Percentiles rank a stretch among this genome's conserved stretches.
Evolutionary conservation across 2,113 vertebrate species (phyloP).

Genomic region (Tragelaphus imberbis): DNA sequence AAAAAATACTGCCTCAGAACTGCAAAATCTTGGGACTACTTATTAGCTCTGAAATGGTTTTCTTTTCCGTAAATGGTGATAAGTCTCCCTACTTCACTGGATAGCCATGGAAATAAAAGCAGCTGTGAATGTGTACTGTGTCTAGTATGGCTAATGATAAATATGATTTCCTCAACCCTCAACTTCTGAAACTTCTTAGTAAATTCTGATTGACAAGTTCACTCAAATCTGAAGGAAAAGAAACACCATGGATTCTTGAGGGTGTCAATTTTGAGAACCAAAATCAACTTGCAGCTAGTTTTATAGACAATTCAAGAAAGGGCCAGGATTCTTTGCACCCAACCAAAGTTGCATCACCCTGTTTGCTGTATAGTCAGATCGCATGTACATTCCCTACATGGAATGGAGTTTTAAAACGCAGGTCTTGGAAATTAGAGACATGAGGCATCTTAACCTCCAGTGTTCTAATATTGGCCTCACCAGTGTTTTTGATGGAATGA

Average conservation of each 20-base stretch:
- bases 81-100: background rate
- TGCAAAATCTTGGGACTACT: background rate
- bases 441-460: background rate
- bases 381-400: background rate
- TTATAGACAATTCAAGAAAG: background rate
- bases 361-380: background rate
- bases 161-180: background rate
- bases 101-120: background rate
- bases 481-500: background rate
- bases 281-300: background rate
- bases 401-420: background rate
- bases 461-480: background rate
- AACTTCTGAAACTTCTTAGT: background rate
- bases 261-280: background rate
- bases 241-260: background rate
- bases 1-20: background rate
- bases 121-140: background rate
- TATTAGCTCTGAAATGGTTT: background rate
- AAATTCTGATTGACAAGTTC: background rate
- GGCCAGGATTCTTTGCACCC: background rate
- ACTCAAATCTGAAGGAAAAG: background rate
- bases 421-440: background rate
- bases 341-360: rapidly evolving
- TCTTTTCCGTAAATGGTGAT: background rate
- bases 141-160: background rate